Percentiles rank a stretch among this genome's conserved stretches.
These are phyloP conservation scores for Plecotus auritus DNA, from an alignment of 2,113 vertebrate genomes.

Conservation along the genomic window DNA sequence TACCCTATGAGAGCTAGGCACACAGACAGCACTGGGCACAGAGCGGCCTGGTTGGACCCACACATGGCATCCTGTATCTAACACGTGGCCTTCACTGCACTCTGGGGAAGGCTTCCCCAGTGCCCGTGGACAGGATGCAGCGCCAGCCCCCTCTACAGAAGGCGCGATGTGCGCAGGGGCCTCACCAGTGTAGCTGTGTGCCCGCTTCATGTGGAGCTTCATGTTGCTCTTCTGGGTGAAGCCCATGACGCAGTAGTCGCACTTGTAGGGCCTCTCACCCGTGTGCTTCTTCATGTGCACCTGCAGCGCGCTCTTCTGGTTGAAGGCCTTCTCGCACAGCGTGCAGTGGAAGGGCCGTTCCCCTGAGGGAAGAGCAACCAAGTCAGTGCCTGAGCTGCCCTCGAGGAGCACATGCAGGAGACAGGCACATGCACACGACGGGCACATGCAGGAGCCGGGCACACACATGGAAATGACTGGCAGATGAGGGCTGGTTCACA, in stretches of 20 bases:
- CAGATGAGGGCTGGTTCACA: not conserved
- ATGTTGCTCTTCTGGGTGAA: constrained; percentile 99
- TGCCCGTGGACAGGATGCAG: too few relatives aligned
- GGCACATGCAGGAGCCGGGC: not conserved
- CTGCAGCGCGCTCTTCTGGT: constrained; percentile 98
- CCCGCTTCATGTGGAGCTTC: constrained; percentile 97
- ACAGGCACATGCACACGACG: not conserved
- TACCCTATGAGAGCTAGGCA: too few relatives aligned
- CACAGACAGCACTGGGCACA: too few relatives aligned
- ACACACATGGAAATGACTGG: not conserved
- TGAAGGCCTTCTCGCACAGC: constrained; percentile 96
- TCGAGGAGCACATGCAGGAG: not conserved
- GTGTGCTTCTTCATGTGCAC: constrained; percentile 99
- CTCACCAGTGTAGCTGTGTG: constrained; percentile 88
- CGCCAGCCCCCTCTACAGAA: not conserved
- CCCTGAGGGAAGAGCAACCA: constrained; percentile 76
- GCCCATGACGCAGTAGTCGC: constrained; percentile 92
- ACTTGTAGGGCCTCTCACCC: constrained; percentile 95
- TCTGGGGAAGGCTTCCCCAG: too few relatives aligned
- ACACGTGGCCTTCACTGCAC: too few relatives aligned
- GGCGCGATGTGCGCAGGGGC: not conserved
- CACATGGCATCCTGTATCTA: too few relatives aligned
- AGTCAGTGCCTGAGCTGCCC: not conserved
- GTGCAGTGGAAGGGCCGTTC: constrained; percentile 94
- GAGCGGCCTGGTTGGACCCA: too few relatives aligned